Conservation (phyloP, 2,113 vertebrate genomes). For the Ivindomyrus marchei region DNA sequence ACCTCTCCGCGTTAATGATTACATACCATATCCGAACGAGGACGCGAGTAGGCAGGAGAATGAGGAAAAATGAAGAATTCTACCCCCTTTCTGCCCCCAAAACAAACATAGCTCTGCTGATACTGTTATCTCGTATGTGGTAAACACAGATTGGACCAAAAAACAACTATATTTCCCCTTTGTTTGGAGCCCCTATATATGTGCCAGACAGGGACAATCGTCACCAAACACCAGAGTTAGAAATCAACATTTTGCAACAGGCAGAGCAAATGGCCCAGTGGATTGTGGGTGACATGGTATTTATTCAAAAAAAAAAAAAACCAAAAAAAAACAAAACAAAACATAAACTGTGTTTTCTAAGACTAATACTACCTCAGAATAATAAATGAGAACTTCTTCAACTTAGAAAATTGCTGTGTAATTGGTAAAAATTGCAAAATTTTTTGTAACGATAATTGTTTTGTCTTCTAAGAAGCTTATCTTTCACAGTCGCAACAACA, state of each 20-base stretch:
- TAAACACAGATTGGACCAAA: constrained; percentile 11
- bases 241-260: background rate
- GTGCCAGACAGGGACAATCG: background rate
- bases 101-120: constrained; percentile 43
- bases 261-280: background rate
- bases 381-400: background rate
- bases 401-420: background rate
- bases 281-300: no score
- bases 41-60: constrained; percentile 47
- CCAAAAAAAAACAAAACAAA: background rate
- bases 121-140: constrained; percentile 35
- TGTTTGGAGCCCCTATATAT: background rate
- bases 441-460: constrained; percentile 38
- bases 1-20: constrained; percentile 65
- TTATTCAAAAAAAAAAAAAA: background rate
- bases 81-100: constrained; percentile 20
- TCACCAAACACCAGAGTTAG: background rate
- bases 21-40: constrained; percentile 42
- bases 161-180: constrained; percentile 10
- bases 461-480: constrained; percentile 35
- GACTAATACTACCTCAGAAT: background rate
- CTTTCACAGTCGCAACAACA: constrained; percentile 10
- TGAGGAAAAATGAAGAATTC: constrained; percentile 13
- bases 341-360: background rate
- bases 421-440: background rate